A percentile compares a stretch with the other conserved stretches of the same genome.
Evolutionary conservation across 2,888 invertebrate genomes (phyloP).

Genomic region (Vandiemenella viatica): DNA sequence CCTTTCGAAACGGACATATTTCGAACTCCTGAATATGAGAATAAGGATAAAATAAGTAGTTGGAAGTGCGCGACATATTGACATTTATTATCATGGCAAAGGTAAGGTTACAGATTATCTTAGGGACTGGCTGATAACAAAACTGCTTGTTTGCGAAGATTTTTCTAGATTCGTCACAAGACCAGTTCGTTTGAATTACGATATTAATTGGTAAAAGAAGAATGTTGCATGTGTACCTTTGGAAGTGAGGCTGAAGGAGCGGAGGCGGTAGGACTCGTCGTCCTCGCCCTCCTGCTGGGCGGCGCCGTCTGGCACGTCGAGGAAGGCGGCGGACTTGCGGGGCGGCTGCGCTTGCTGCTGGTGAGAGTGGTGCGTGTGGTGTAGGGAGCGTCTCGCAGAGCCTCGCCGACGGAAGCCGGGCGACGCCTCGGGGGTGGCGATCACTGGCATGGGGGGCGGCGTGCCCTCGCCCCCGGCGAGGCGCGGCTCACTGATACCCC

Average conservation of each 20-base stretch:
- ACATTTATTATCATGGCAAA: no score
- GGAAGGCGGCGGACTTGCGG: conserved; percentile 53
- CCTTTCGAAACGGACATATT: no score
- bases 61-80: no score
- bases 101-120: no score
- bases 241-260: conserved; percentile 82
- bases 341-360: conserved; percentile 28
- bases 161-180: no score
- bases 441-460: conserved; percentile 17
- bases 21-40: no score
- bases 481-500: conserved; percentile 41
- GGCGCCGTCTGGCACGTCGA: conserved; percentile 45
- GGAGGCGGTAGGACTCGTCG: conserved; percentile 75
- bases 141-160: no score
- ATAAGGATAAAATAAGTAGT: no score
- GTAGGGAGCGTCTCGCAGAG: conserved; percentile 29
- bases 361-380: conserved; percentile 26
- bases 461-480: conserved; percentile 32
- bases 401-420: conserved; percentile 37
- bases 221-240: conserved; percentile 60
- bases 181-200: no score
- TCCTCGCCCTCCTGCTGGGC: conserved; percentile 43
- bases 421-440: conserved; percentile 39
- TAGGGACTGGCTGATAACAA: no score
- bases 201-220: no score